phyloP scores from a whole-genome alignment of 1,140 invertebrate genomes.

The Leptinotarsa texana region DNA sequence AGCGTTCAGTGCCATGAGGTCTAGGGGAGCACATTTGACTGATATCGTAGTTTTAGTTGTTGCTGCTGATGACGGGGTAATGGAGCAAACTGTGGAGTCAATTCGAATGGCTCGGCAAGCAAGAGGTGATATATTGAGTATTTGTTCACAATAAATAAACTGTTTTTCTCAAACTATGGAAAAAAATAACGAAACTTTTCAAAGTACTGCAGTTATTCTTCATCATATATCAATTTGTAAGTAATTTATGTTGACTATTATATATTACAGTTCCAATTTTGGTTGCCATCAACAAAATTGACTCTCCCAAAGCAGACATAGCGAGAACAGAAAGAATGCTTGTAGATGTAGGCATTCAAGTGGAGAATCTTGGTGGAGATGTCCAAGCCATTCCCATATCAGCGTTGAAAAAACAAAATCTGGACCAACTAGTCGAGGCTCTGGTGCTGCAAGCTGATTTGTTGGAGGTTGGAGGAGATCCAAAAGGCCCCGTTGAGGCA shows the following conservation, averaged over 20 bases:
- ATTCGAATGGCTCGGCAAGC: conserved; percentile 77
- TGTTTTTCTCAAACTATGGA: neutral
- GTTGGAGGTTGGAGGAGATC: conserved; percentile 82
- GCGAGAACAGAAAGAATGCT: conserved; percentile 76
- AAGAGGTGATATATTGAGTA: conserved; percentile 58
- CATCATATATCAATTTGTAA: too few relatives aligned
- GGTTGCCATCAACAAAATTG: conserved; percentile 99
- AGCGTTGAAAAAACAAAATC: conserved; percentile 81
- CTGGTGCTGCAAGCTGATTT: conserved; percentile 86
- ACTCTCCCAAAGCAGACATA: conserved; percentile 86
- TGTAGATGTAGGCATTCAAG: conserved; percentile 74
- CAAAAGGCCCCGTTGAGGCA: conserved; percentile 83
- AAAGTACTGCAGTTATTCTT: too few relatives aligned
- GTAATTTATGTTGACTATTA: too few relatives aligned
- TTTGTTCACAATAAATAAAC: neutral
- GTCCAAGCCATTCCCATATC: conserved; percentile 91
- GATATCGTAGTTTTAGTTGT: conserved; percentile 97
- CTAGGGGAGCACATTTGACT: conserved; percentile 87
- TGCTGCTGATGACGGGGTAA: conserved; percentile 98
- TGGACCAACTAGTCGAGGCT: conserved; percentile 82
- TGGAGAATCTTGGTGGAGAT: conserved; percentile 91
- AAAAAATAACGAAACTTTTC: neutral
- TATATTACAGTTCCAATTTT: conserved; percentile 84
- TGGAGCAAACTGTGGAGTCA: conserved; percentile 92
- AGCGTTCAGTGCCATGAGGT: conserved; percentile 90